These are phyloP conservation scores for Diogma glabrata DNA, from an alignment of 2,888 invertebrate species.

Conservation along the genomic window DNA sequence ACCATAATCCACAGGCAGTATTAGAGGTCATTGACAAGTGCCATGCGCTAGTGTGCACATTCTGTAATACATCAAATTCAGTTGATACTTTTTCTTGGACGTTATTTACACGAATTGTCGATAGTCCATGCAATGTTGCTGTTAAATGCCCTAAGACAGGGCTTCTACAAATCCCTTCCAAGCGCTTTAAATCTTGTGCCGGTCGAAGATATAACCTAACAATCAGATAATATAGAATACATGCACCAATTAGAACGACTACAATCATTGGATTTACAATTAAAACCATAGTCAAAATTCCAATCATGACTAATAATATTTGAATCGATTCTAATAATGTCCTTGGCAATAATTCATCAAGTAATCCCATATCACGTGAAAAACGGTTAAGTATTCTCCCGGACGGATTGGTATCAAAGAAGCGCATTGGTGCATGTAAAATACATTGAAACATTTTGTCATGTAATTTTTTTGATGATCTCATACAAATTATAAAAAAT, in stretches of 20 bases:
- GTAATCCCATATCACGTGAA: constrained; percentile 58
- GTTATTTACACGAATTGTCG: constrained; percentile 71
- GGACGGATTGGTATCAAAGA: constrained; percentile 78
- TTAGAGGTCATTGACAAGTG: constrained; percentile 32
- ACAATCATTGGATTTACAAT: constrained; percentile 57
- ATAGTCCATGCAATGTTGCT: constrained; percentile 74
- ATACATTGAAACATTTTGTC: constrained; percentile 73
- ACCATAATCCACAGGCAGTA: constrained; percentile 57
- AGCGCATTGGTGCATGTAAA: constrained; percentile 63
- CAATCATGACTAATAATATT: constrained; percentile 50
- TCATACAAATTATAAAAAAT: constrained; percentile 68
- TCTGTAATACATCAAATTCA: constrained; percentile 65
- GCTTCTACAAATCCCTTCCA: constrained; percentile 67
- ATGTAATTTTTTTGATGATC: constrained; percentile 64
- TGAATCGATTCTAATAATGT: constrained; percentile 43
- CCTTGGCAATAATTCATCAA: constrained; percentile 45
- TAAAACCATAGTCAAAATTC: constrained; percentile 60
- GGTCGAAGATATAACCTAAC: constrained; percentile 58
- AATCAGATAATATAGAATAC: constrained; percentile 48
- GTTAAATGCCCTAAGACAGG: constrained; percentile 87
- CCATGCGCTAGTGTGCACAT: constrained; percentile 36
- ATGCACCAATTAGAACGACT: constrained; percentile 52
- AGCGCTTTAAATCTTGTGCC: constrained; percentile 60
- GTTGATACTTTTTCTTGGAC: constrained; percentile 55
- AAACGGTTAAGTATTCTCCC: constrained; percentile 64